Base-by-base conservation (phyloP, 2,113 vertebrate species). In the Leiothrix lutea region DNA sequence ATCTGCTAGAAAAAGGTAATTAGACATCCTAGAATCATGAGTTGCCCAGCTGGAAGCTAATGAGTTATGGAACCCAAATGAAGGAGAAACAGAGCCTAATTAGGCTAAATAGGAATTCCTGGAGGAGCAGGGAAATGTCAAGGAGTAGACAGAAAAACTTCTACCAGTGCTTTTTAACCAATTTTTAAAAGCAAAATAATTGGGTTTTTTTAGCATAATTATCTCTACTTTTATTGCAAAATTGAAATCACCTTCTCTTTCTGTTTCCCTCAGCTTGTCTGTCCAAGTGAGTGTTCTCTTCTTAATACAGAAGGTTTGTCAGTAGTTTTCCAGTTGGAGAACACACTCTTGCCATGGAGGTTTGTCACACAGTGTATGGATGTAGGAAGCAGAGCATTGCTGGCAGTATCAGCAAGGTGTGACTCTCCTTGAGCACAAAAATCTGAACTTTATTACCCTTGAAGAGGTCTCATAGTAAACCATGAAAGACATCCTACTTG, bases 1-100 rank as follows among this genome's bases (percentile, higher is more conserved):
- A 80, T 92, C 62, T 92, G 72, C 72, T 96, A 93, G 82, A 93
- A 93, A 66, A 94, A 97, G 86, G 86, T 94, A 97, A 97, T 97
- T 96, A 95, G 91, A 96, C 95, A 95, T 81, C 64, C 51, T 79
- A 83, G 79, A 95, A 71, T 92, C 89, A 90, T 94, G 74, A 53
- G 64, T 96, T 94, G 86, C 91, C 88, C 97, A 97, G 94, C 92
- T 97, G 91, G 97, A 97, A 96, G 88, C 90, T 96, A 97, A 97
- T 97, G 93, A 95, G 85, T 96, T 94, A 96, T 88, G 72, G 94
- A 96, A 88, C 91, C 79, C 90, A 91, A 97, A 93, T 72, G 84
- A 94, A 93, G 92, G 85, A 91, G 87, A 95, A 86, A 96, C 67
- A 88, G 50, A 82, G 48, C 53, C 92, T 97, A 97, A 97, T 97